Evolutionary conservation across 2,888 invertebrate species (phyloP).

Genomic region (Dynastes maya): DNA sequence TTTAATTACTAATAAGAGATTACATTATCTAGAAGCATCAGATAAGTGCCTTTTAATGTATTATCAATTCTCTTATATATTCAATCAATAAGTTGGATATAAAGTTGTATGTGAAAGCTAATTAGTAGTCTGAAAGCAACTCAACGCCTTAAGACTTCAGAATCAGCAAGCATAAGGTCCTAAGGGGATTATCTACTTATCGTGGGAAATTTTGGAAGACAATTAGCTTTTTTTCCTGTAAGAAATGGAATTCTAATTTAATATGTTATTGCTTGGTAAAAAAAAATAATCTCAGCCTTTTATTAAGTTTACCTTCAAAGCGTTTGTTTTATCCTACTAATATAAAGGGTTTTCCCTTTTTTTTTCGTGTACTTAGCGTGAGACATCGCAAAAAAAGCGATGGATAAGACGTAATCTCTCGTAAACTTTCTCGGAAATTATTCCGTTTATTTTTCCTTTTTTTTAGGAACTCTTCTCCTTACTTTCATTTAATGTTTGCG

Average conservation of each 20-base stretch:
- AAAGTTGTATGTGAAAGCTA: conserved; percentile 39
- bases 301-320: too few species aligned
- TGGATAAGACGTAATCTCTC: conserved; percentile 23
- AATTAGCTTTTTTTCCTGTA: conserved; percentile 18
- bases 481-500: conserved; percentile 24
- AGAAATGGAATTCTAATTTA: neutral
- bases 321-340: too few species aligned
- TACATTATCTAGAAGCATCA: conserved; percentile 9
- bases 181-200: conserved; percentile 21
- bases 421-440: conserved; percentile 27
- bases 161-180: conserved; percentile 25
- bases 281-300: too few species aligned
- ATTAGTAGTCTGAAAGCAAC: conserved; percentile 48
- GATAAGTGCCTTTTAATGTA: neutral
- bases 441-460: conserved; percentile 19
- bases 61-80: conserved; percentile 24
- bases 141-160: conserved; percentile 19
- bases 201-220: neutral
- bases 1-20: too few species aligned
- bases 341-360: too few species aligned
- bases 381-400: neutral
- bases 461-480: neutral
- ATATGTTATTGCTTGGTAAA: too few species aligned
- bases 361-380: neutral
- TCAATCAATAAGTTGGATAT: conserved; percentile 35